Percentiles rank a stretch among this genome's conserved stretches.
Evolutionary conservation across 1,140 invertebrate species (phyloP).

Genomic region (Phthorimaea operculella): DNA sequence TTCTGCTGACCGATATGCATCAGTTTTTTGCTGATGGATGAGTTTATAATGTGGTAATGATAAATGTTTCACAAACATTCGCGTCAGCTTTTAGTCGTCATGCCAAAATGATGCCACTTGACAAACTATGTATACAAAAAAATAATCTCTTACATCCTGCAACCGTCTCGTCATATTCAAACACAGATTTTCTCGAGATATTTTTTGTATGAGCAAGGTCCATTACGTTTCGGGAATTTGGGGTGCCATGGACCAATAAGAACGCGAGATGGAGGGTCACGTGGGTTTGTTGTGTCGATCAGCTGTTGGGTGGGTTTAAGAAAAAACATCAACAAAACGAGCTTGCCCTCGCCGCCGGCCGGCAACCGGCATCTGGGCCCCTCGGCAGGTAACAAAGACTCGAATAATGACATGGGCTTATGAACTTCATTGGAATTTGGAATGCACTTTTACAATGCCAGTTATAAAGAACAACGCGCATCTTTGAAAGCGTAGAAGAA

Average conservation of each 20-base stretch:
- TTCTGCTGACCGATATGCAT: too few relatives aligned
- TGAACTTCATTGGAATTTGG: neutral
- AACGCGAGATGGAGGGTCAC: conserved; percentile 7
- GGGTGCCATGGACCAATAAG: conserved; percentile 15
- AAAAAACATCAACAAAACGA: conserved; percentile 49
- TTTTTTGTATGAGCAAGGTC: neutral
- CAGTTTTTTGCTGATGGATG: too few relatives aligned
- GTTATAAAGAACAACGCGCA: neutral
- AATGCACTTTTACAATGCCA: conserved; percentile 1
- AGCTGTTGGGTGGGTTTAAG: conserved; percentile 46
- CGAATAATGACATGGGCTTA: neutral
- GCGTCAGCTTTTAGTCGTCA: too few relatives aligned
- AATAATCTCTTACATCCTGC: too few relatives aligned
- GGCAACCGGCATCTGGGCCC: neutral
- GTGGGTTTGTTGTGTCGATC: conserved; percentile 41
- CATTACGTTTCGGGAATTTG: conserved; percentile 8
- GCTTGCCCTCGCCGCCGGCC: conserved; percentile 18
- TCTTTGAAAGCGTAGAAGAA: too few relatives aligned
- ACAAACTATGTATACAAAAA: too few relatives aligned
- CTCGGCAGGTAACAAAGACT: conserved; percentile 34
- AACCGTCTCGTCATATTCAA: neutral
- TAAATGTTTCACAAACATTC: too few relatives aligned
- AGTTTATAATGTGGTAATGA: too few relatives aligned
- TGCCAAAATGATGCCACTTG: too few relatives aligned
- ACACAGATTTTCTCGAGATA: neutral